Percentiles rank a stretch among this genome's conserved stretches.
These are phyloP conservation scores for Archivesica marissinica DNA, from an alignment of 1,140 invertebrate species.

Conservation along the genomic window DNA sequence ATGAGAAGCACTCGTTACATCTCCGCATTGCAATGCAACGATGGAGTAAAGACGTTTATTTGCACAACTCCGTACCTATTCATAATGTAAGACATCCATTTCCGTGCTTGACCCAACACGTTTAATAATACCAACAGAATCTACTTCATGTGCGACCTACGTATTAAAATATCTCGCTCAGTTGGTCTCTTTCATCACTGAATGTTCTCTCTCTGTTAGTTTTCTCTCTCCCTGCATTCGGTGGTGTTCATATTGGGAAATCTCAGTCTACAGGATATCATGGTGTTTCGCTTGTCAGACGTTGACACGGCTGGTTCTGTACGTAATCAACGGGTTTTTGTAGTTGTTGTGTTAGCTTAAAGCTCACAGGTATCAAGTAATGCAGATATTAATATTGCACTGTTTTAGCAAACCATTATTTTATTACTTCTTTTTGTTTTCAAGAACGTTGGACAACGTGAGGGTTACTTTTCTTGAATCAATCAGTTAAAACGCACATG, in stretches of 20 bases:
- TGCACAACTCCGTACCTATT: background rate
- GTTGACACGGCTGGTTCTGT: background rate
- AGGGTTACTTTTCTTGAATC: too few relatives aligned
- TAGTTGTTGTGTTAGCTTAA: background rate
- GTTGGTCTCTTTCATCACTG: background rate
- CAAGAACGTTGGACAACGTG: too few relatives aligned
- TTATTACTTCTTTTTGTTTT: too few relatives aligned
- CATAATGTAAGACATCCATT: conserved; percentile 4
- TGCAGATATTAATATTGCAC: too few relatives aligned
- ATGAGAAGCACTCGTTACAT: background rate
- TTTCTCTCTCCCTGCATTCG: too few relatives aligned
- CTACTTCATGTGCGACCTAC: background rate
- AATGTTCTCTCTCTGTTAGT: background rate
- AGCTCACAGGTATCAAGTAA: too few relatives aligned
- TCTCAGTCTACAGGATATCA: background rate
- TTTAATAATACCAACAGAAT: background rate
- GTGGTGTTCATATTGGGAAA: background rate
- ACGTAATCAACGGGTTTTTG: background rate
- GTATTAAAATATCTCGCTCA: background rate
- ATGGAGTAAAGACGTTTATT: background rate
- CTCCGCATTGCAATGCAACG: background rate
- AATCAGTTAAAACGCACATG: too few relatives aligned
- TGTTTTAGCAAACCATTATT: too few relatives aligned
- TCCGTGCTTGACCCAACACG: background rate
- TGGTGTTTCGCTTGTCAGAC: background rate